Conservation (phyloP, 2,797 vertebrate genomes). For the Sebastes taczanowskii region DNA sequence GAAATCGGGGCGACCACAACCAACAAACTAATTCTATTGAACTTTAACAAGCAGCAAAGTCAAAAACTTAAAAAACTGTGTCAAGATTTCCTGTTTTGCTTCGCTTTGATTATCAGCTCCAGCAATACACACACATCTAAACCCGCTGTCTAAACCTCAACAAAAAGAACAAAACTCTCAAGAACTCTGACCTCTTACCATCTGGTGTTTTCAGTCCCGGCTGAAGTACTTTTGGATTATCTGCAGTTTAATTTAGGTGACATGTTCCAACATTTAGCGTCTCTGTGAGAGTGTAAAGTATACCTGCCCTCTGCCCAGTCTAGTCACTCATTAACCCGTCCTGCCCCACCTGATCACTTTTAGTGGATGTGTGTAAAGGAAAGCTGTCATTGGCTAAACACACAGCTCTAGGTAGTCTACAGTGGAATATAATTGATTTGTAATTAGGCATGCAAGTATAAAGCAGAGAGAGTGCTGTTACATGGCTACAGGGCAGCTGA, state of each 20-base stretch:
- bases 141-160: not conserved
- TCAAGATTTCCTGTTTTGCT: not conserved
- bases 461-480: not conserved
- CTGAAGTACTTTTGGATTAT: slow-evolving; percentile 9
- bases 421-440: not conserved
- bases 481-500: slow-evolving; percentile 8
- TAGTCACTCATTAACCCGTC: slow-evolving; percentile 71
- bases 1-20: not conserved
- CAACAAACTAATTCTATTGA: not conserved
- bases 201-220: not conserved
- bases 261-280: slow-evolving; percentile 17
- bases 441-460: not conserved
- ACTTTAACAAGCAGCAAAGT: not conserved
- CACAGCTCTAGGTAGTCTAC: not conserved
- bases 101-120: not conserved
- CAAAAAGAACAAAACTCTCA: not conserved
- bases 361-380: slow-evolving; percentile 7
- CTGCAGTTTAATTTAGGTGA: slow-evolving; percentile 6
- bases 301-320: slow-evolving; percentile 50
- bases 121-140: not conserved
- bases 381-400: not conserved
- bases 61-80: not conserved
- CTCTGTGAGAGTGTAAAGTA: slow-evolving; percentile 11
- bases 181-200: slow-evolving; percentile 21
- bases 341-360: slow-evolving; percentile 27